Evolutionary conservation across 2,888 invertebrate genomes (phyloP).

Genomic region (Polydesmus complanatus): DNA sequence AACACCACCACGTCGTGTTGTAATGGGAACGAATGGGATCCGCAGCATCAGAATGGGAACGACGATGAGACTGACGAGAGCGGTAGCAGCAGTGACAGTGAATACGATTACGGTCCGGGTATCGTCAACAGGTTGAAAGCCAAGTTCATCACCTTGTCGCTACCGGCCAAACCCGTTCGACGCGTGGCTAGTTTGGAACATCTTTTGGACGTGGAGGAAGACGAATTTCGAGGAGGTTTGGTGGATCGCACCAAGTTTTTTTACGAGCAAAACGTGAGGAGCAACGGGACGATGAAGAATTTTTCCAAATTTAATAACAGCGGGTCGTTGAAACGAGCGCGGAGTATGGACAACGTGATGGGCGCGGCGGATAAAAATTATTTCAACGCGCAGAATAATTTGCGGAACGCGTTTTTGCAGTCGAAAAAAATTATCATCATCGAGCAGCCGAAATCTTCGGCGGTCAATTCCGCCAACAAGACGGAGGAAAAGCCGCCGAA

Average conservation of each 20-base stretch:
- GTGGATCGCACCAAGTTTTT: background rate
- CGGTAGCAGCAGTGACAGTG: background rate
- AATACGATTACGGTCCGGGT: conserved; percentile 18
- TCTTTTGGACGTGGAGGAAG: conserved; percentile 9
- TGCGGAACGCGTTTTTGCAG: background rate
- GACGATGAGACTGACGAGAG: background rate
- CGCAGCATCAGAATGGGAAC: too few relatives aligned
- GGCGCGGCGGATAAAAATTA: conserved; percentile 1
- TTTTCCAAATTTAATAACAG: background rate
- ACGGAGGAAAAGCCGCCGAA: background rate
- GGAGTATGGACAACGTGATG: conserved; percentile 22
- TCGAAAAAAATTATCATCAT: conserved; percentile 17
- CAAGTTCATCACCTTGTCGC: conserved; percentile 17
- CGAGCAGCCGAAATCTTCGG: conserved; percentile 5
- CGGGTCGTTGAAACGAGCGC: conserved; percentile 19
- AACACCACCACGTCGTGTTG: too few relatives aligned
- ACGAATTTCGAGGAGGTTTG: background rate
- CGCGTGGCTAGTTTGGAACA: conserved; percentile 18
- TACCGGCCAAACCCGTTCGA: conserved; percentile 4
- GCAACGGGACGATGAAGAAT: background rate
- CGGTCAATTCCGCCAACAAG: background rate
- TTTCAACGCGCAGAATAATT: background rate
- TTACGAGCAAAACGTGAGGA: background rate
- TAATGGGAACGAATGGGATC: background rate
- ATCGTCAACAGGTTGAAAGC: conserved; percentile 18